Evolutionary conservation across 2,113 vertebrate genomes (phyloP).

Genomic region (Passer montanus): DNA sequence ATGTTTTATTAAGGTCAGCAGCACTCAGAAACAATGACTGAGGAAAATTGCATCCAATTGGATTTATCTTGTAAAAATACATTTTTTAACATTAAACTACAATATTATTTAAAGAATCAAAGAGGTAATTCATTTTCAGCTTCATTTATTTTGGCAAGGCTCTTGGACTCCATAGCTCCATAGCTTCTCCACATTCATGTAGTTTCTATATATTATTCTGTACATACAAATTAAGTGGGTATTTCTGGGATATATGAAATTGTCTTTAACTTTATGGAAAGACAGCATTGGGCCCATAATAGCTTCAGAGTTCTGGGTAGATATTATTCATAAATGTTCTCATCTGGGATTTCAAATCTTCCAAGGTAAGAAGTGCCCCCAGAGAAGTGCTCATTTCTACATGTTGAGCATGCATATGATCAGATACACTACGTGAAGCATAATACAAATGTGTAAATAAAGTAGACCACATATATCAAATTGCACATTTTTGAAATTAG

Average conservation of each 20-base stretch:
- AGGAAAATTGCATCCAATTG: not conserved
- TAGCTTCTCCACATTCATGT: not conserved
- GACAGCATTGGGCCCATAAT: not conserved
- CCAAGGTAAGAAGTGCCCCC: not conserved
- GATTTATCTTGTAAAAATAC: not conserved
- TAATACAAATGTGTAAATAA: not conserved
- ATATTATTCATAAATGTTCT: not conserved
- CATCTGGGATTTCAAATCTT: not conserved
- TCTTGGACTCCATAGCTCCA: not conserved
- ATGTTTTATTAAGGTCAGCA: not conserved
- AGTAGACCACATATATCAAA: not conserved
- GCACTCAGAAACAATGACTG: not conserved
- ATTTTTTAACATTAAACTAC: not conserved
- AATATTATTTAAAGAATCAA: not conserved
- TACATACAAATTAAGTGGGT: not conserved
- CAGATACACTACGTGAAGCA: not conserved
- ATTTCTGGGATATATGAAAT: not conserved
- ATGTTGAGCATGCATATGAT: not conserved
- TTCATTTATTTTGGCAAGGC: not conserved
- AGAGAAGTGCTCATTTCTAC: not conserved
- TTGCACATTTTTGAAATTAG: not conserved
- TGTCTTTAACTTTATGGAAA: not conserved
- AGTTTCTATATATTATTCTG: not conserved
- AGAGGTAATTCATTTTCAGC: not conserved
- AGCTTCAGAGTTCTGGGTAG: not conserved